Evolutionary conservation across 2,888 invertebrate species (phyloP).

Genomic region (Drosophila mimetica): DNA sequence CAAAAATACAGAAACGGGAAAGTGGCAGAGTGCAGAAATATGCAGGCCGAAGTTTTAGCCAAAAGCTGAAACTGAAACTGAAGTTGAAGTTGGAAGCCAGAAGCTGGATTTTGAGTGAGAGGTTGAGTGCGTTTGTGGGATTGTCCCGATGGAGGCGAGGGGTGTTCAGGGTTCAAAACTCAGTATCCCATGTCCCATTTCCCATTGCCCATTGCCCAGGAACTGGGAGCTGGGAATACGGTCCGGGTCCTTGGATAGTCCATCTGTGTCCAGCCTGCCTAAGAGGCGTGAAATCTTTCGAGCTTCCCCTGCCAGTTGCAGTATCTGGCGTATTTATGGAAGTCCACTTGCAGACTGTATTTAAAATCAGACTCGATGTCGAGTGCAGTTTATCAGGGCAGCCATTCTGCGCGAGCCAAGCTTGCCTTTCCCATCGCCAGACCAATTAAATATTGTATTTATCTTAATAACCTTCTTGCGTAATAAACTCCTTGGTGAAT

Average conservation of each 20-base stretch:
- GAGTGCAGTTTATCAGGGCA: conserved; percentile 12
- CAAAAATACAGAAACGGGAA: conserved; percentile 5
- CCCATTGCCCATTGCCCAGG: too few relatives aligned
- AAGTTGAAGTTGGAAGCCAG: conserved; percentile 21
- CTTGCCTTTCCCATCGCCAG: conserved; percentile 5
- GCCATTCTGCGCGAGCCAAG: not conserved
- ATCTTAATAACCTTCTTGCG: conserved; percentile 48
- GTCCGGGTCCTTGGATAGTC: not conserved
- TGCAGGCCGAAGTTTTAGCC: conserved; percentile 32
- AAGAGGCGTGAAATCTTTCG: conserved; percentile 13
- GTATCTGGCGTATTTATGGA: not conserved
- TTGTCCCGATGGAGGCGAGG: not conserved
- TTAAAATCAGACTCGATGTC: not conserved
- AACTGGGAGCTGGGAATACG: not conserved
- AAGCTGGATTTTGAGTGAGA: conserved; percentile 13
- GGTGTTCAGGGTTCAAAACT: too few relatives aligned
- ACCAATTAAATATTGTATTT: conserved; percentile 48
- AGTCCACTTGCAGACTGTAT: not conserved
- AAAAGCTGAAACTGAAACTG: conserved; percentile 20
- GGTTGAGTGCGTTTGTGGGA: conserved; percentile 6
- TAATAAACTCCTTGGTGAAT: conserved; percentile 41
- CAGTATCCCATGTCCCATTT: too few relatives aligned
- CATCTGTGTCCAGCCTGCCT: conserved; percentile 20
- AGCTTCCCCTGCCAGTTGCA: conserved; percentile 9
- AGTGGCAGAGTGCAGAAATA: conserved; percentile 24